Evolutionary conservation across 2,888 invertebrate species (phyloP).

Genomic region (Stenurella melanura): DNA sequence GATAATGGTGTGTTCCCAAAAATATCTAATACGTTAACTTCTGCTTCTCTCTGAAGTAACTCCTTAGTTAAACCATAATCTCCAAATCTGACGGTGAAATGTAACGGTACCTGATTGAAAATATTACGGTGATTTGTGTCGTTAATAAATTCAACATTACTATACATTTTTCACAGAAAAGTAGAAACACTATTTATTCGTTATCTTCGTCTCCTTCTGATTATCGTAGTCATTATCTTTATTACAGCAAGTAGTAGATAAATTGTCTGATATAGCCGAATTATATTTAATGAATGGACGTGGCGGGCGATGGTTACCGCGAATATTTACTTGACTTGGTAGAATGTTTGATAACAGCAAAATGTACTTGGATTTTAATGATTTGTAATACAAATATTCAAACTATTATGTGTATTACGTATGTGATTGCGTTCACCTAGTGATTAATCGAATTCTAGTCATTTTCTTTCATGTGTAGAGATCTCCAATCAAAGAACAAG

Average conservation of each 20-base stretch:
- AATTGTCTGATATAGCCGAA: neutral
- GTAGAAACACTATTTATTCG: constrained; percentile 32
- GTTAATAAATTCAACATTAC: constrained; percentile 6
- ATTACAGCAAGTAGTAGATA: neutral
- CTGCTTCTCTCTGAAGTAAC: constrained; percentile 54
- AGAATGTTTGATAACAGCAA: neutral
- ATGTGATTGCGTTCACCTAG: no score
- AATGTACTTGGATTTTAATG: neutral
- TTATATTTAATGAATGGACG: no score
- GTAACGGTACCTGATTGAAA: constrained; percentile 53
- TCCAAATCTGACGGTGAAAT: constrained; percentile 50
- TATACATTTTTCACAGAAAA: constrained; percentile 28
- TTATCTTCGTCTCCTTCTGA: constrained; percentile 12
- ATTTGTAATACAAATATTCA: neutral
- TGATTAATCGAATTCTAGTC: no score
- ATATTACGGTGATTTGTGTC: constrained; percentile 36
- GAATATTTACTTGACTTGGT: no score
- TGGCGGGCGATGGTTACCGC: no score
- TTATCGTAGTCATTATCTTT: constrained; percentile 7
- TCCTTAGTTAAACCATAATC: constrained; percentile 45
- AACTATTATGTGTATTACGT: neutral
- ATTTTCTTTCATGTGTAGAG: no score
- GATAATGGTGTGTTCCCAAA: constrained; percentile 75
- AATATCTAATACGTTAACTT: constrained; percentile 71
- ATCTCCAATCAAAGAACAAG: no score